phyloP scores from a whole-genome alignment of 2,888 invertebrate species.

The Dorcus hopei region DNA sequence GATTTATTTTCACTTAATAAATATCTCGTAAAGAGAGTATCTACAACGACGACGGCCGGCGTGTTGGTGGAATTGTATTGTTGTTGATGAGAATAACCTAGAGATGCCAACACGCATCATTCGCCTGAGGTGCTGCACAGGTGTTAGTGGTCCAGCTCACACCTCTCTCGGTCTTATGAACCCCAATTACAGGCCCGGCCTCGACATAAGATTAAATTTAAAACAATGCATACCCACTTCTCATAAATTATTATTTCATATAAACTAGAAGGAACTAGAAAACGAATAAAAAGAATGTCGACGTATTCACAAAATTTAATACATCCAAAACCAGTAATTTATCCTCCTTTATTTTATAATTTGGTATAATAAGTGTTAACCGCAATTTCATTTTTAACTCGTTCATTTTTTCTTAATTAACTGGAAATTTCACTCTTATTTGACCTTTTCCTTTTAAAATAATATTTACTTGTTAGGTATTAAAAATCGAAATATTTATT shows the following conservation, averaged over 20 bases:
- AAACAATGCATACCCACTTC: constrained; percentile 46
- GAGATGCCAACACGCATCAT: constrained; percentile 43
- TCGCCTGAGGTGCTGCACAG: constrained; percentile 43
- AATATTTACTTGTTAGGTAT: no score
- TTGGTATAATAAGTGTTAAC: constrained; percentile 10
- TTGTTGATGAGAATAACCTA: constrained; percentile 15
- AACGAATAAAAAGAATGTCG: background rate
- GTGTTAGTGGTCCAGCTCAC: constrained; percentile 43
- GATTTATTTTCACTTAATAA: no score
- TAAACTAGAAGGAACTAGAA: constrained; percentile 25
- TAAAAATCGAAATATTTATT: no score
- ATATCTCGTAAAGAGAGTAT: background rate
- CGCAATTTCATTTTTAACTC: constrained; percentile 2
- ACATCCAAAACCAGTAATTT: constrained; percentile 10
- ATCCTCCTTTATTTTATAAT: constrained; percentile 14
- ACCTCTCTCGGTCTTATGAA: constrained; percentile 46
- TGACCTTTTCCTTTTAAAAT: background rate
- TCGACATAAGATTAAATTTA: constrained; percentile 49
- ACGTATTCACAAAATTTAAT: constrained; percentile 5
- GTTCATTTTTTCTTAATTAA: constrained; percentile 1
- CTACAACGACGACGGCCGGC: background rate
- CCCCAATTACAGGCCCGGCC: constrained; percentile 49
- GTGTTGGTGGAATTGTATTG: constrained; percentile 17
- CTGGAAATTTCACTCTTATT: background rate
- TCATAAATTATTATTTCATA: constrained; percentile 33